Percentiles rank a stretch among this genome's conserved stretches.
Conservation (phyloP, 2,797 vertebrate genomes). For the Acipenser transmontanus region DNA sequence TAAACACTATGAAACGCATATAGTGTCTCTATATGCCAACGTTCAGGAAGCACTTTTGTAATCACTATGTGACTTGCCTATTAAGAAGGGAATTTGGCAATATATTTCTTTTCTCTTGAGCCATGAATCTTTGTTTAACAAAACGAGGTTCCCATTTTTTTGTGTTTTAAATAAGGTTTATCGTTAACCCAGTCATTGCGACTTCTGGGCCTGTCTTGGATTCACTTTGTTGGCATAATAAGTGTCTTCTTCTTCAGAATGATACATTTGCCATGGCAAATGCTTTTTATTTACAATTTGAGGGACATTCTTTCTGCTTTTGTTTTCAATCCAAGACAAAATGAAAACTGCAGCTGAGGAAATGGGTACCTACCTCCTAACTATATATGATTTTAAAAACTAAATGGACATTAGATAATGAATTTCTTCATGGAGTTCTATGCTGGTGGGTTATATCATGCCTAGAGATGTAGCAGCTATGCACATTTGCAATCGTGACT, state of each 20-base stretch:
- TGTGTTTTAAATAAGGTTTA: slow-evolving; percentile 26
- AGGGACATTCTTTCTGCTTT: too few relatives aligned
- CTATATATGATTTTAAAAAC: too few relatives aligned
- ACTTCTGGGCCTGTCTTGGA: slow-evolving; percentile 44
- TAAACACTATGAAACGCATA: slow-evolving; percentile 38
- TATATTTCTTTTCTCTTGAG: slow-evolving; percentile 50
- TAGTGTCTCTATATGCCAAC: slow-evolving; percentile 43
- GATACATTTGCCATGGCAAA: slow-evolving; percentile 28
- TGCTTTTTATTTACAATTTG: slow-evolving; percentile 25
- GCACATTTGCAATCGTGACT: too few relatives aligned
- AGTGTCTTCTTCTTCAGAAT: slow-evolving; percentile 7
- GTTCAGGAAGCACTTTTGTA: slow-evolving; percentile 73
- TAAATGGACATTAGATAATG: too few relatives aligned
- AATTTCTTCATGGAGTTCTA: too few relatives aligned
- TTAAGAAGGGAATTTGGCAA: slow-evolving; percentile 68
- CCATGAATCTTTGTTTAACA: slow-evolving; percentile 45
- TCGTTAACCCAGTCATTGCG: slow-evolving; percentile 14
- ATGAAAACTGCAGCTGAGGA: too few relatives aligned
- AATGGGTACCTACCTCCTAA: too few relatives aligned
- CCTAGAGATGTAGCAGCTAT: too few relatives aligned
- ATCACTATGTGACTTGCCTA: slow-evolving; percentile 44
- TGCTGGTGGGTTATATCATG: too few relatives aligned
- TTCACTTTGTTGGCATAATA: slow-evolving; percentile 14
- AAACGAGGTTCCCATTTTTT: slow-evolving; percentile 33
- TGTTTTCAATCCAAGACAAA: too few relatives aligned